Conservation (phyloP, 2,888 invertebrate genomes). For the Serripes groenlandicus region DNA sequence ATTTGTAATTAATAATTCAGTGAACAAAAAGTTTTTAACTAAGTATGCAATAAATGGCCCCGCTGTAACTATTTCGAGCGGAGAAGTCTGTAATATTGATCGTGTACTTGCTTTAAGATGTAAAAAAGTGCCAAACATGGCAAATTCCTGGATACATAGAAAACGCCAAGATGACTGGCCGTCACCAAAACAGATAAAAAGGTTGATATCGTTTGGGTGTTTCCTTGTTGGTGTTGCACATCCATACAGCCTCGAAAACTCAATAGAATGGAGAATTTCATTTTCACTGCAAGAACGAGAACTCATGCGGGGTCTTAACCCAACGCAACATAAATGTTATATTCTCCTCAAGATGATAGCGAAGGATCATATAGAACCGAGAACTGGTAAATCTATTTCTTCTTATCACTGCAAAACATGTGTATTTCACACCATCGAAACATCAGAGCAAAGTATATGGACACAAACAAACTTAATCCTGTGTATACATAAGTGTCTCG, state of each 20-base stretch:
- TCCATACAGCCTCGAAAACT: background rate
- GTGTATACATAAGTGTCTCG: background rate
- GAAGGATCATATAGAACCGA: background rate
- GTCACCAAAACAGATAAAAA: background rate
- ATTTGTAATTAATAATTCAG: background rate
- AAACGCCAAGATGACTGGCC: background rate
- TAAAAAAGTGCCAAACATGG: background rate
- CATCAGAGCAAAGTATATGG: background rate
- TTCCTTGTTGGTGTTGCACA: background rate
- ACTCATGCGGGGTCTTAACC: background rate
- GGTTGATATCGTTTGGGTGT: background rate
- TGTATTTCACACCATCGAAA: slow-evolving; percentile 1
- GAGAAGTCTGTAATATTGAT: background rate
- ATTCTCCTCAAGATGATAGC: background rate
- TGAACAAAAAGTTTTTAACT: background rate
- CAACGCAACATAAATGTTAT: slow-evolving; percentile 8
- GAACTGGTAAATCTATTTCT: background rate
- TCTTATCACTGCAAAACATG: slow-evolving; percentile 5
- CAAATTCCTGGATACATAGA: background rate
- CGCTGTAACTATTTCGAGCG: background rate
- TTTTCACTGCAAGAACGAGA: slow-evolving; percentile 11
- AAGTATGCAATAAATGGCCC: slow-evolving; percentile 19
- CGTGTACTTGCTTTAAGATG: background rate
- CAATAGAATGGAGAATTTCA: slow-evolving; percentile 8
- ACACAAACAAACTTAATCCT: background rate